These are phyloP conservation scores for Nothocercus julius DNA, from an alignment of 2,113 vertebrate species.

Conservation along the genomic window DNA sequence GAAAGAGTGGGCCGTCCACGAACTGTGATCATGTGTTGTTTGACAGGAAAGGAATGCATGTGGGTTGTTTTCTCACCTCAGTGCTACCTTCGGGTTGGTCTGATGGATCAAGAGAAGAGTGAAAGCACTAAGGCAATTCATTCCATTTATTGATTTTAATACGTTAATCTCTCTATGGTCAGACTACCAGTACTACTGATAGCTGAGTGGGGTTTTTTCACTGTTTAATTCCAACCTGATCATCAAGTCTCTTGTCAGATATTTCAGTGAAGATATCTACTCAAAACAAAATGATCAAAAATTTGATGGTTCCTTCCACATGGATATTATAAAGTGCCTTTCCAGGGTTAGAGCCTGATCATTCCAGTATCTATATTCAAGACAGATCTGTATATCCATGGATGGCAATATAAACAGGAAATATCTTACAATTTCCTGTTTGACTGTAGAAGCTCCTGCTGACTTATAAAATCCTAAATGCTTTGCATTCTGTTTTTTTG, in stretches of 20 bases:
- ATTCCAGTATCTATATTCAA: neutral
- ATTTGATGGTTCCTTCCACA: neutral
- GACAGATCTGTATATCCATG: neutral
- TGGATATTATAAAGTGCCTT: neutral
- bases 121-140: constrained; percentile 52
- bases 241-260: neutral
- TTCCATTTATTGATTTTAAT: neutral
- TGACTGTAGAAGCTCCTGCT: neutral
- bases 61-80: constrained; percentile 16
- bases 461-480: neutral
- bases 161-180: constrained; percentile 19
- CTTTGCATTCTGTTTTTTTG: neutral
- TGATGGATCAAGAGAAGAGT: constrained; percentile 11
- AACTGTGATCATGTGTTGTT: neutral
- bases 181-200: neutral
- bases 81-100: constrained; percentile 37
- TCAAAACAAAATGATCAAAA: neutral
- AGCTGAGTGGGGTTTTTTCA: neutral
- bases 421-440: neutral
- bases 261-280: neutral
- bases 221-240: neutral
- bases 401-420: neutral
- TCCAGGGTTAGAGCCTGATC: neutral
- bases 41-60: constrained; percentile 41
- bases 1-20: constrained; percentile 52